Conservation (phyloP, 2,113 vertebrate genomes). For the Ia io region DNA sequence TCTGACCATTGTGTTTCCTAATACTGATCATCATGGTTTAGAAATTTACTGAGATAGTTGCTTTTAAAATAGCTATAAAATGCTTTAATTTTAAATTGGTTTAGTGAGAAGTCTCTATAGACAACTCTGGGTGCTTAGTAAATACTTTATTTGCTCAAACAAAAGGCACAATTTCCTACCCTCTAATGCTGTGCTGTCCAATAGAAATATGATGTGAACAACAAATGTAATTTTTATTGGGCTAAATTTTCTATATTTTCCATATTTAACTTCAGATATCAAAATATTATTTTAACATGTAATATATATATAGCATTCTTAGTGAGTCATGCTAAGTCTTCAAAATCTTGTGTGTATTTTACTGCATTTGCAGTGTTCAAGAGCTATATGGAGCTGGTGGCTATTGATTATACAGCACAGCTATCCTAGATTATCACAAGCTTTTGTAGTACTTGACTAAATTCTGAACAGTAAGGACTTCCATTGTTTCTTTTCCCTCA, state of each 20-base stretch:
- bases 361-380: not conserved
- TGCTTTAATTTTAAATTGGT: not conserved
- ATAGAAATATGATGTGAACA: not conserved
- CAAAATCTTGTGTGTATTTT: not conserved
- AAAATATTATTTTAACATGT: not conserved
- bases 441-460: not conserved
- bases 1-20: not conserved
- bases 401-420: not conserved
- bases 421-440: not conserved
- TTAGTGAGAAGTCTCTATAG: not conserved
- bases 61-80: not conserved
- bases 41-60: not conserved
- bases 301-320: not conserved
- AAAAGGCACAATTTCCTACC: not conserved
- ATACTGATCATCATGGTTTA: not conserved
- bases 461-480: not conserved
- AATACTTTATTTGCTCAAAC: constrained; percentile 4
- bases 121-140: not conserved
- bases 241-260: not conserved
- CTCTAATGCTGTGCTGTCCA: not conserved
- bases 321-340: not conserved
- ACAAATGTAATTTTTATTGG: not conserved
- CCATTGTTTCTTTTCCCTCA: not conserved
- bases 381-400: not conserved
- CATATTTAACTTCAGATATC: not conserved